Conservation (phyloP, 2,113 vertebrate genomes). For the Rhea americana region DNA sequence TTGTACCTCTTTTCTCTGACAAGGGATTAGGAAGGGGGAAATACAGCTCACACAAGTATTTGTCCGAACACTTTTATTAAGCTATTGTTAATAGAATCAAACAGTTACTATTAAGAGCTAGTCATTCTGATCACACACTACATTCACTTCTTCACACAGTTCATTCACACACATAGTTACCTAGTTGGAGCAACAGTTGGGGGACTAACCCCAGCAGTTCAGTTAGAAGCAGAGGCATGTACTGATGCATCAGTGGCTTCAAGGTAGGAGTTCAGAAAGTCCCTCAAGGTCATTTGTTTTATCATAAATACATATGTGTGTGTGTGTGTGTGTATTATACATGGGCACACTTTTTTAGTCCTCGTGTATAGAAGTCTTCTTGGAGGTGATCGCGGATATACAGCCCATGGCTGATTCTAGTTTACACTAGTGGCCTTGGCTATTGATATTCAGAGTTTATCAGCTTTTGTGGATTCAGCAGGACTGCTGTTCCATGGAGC, state of each 20-base stretch:
- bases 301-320: accelerated
- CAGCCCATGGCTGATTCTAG: neutral
- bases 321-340: neutral
- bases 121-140: accelerated
- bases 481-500: neutral
- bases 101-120: neutral
- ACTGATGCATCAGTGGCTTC: neutral
- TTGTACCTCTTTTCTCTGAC: neutral
- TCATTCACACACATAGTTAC: accelerated
- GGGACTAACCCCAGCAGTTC: neutral
- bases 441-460: neutral
- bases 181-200: neutral
- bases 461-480: neutral
- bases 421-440: neutral
- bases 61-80: neutral
- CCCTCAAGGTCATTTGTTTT: neutral
- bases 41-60: neutral
- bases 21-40: neutral
- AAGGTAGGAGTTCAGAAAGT: neutral
- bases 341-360: neutral
- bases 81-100: neutral
- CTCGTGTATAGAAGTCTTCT: neutral
- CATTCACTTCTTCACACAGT: neutral
- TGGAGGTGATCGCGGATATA: neutral
- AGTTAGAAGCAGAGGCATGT: neutral